These are phyloP conservation scores for Drosophila micromelanica DNA, from an alignment of 1,140 invertebrate species.

Conservation along the genomic window DNA sequence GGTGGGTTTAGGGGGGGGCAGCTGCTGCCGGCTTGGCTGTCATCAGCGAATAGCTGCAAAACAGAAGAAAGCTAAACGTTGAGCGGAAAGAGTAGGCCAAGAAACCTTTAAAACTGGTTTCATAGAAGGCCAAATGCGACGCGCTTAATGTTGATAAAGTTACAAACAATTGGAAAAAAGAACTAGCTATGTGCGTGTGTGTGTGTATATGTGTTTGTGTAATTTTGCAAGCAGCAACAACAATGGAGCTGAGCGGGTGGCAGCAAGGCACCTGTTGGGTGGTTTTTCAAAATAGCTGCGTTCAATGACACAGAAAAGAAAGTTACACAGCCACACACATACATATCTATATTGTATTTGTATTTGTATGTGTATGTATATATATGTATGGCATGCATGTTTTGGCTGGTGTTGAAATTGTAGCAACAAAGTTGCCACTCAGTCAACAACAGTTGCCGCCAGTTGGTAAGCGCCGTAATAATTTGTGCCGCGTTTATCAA, in stretches of 20 bases:
- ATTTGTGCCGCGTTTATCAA: constrained; percentile 58
- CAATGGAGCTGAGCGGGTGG: constrained; percentile 41
- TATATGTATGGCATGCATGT: constrained; percentile 25
- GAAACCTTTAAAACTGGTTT: constrained; percentile 79
- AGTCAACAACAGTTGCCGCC: constrained; percentile 50
- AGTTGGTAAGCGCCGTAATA: constrained; percentile 38
- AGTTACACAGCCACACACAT: constrained; percentile 52
- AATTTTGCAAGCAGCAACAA: constrained; percentile 59
- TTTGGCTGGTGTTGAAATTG: constrained; percentile 48
- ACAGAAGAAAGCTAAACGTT: constrained; percentile 76
- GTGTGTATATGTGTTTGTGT: constrained; percentile 29
- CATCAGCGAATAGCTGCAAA: constrained; percentile 71
- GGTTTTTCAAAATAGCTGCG: constrained; percentile 55
- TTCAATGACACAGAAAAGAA: constrained; percentile 77
- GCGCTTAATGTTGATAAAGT: constrained; percentile 48
- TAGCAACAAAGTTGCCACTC: constrained; percentile 44
- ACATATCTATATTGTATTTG: constrained; percentile 2
- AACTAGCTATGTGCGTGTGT: constrained; percentile 13
- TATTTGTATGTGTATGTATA: not conserved
- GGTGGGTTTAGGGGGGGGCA: not conserved
- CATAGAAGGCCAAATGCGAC: constrained; percentile 65
- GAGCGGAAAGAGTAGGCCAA: constrained; percentile 61
- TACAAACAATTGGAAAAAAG: constrained; percentile 59
- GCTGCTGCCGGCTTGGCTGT: constrained; percentile 34
- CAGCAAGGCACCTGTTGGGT: constrained; percentile 60